Conservation (phyloP, 2,888 invertebrate genomes). For the Caenorhabditis sinica region DNA sequence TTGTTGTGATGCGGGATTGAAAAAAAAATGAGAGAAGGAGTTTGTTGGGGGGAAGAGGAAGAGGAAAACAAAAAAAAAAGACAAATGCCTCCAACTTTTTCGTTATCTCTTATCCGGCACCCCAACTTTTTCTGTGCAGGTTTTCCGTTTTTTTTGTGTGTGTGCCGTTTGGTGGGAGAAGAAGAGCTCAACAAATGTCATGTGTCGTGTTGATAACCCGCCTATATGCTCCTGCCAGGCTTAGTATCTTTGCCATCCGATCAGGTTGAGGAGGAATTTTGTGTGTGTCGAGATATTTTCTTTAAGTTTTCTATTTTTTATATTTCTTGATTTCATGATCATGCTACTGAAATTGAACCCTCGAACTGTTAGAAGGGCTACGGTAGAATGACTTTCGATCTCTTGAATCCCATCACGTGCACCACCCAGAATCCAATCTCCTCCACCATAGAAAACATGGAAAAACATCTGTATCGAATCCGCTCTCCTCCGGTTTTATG, state of each 20-base stretch:
- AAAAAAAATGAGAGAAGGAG: too few relatives aligned
- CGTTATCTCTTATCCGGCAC: slow-evolving; percentile 10
- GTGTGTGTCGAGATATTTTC: neutral
- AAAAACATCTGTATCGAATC: slow-evolving; percentile 53
- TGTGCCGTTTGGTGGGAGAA: neutral
- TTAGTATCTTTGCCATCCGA: slow-evolving; percentile 41
- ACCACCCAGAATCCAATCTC: too few relatives aligned
- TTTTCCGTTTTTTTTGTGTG: slow-evolving; percentile 29
- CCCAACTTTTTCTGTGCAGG: slow-evolving; percentile 33
- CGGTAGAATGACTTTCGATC: neutral
- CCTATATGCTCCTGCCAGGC: slow-evolving; percentile 37
- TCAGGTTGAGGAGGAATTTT: slow-evolving; percentile 14
- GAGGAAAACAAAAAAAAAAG: slow-evolving; percentile 42
- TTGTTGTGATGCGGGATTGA: slow-evolving; percentile 32
- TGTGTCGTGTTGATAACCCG: slow-evolving; percentile 60
- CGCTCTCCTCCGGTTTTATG: slow-evolving; percentile 25
- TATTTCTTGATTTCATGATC: neutral
- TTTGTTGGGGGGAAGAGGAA: neutral
- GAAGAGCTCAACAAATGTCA: slow-evolving; percentile 36
- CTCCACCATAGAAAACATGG: slow-evolving; percentile 9
- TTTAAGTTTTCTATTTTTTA: neutral
- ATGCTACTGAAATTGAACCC: too few relatives aligned
- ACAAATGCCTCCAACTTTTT: slow-evolving; percentile 9
- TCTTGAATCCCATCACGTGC: neutral
- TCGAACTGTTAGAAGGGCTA: neutral